Conservation (phyloP, 2,797 vertebrate species). For the Allobates femoralis region DNA sequence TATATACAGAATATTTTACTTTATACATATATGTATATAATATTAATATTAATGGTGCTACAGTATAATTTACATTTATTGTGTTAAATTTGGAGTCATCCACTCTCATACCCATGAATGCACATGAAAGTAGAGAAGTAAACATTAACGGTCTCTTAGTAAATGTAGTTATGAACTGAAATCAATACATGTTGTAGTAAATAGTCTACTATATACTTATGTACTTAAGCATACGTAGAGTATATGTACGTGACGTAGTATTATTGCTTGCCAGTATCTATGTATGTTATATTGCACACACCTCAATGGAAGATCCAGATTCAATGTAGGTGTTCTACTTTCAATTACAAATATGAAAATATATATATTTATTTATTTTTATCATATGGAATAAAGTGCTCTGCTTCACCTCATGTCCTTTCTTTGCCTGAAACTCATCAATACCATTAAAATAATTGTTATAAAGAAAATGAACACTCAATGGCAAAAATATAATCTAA, state of each 20-base stretch:
- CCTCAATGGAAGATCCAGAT: slow-evolving; percentile 64
- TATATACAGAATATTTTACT: slow-evolving; percentile 31
- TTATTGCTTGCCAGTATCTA: slow-evolving; percentile 69
- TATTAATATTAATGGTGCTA: slow-evolving; percentile 13
- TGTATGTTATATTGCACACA: slow-evolving; percentile 65
- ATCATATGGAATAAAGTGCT: slow-evolving; percentile 57
- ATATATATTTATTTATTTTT: slow-evolving; percentile 39
- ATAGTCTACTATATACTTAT: neutral
- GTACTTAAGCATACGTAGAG: neutral
- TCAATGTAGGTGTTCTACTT: slow-evolving; percentile 48
- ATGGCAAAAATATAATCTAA: neutral
- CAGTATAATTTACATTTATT: slow-evolving; percentile 19
- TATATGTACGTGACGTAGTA: slow-evolving; percentile 10
- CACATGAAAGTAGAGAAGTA: slow-evolving; percentile 9
- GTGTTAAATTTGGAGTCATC: neutral
- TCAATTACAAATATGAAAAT: slow-evolving; percentile 52
- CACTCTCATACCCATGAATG: neutral
- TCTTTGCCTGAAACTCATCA: slow-evolving; percentile 12
- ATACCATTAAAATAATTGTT: neutral
- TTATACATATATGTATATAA: slow-evolving; percentile 47
- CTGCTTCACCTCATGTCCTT: slow-evolving; percentile 9
- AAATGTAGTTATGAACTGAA: slow-evolving; percentile 4
- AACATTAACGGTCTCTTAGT: slow-evolving; percentile 6
- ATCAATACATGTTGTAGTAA: neutral
- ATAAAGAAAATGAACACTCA: neutral